These are phyloP conservation scores for Iguana delicatissima DNA, from an alignment of 2,797 vertebrate genomes.

Conservation along the genomic window DNA sequence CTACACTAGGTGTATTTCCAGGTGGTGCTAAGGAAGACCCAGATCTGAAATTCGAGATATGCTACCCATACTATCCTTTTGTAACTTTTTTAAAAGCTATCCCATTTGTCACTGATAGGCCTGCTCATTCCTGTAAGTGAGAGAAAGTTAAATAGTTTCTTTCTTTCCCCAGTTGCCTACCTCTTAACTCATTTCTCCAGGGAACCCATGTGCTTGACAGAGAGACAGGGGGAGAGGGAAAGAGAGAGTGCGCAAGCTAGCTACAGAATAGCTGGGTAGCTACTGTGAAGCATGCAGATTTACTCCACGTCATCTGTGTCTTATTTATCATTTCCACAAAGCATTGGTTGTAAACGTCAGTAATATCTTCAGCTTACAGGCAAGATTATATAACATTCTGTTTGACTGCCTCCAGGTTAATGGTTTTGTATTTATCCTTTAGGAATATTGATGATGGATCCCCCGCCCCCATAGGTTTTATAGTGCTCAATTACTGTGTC, in stretches of 20 bases:
- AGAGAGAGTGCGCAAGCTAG: background rate
- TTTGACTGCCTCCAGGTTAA: background rate
- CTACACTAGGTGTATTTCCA: too few species aligned
- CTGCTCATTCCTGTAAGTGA: too few species aligned
- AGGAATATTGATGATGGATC: background rate
- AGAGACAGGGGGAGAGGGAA: too few species aligned
- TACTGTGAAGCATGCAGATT: background rate
- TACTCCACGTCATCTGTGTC: background rate
- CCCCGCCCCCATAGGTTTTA: too few species aligned
- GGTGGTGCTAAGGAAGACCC: too few species aligned
- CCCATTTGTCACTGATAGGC: too few species aligned
- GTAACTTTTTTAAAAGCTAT: too few species aligned
- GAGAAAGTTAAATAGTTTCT: too few species aligned
- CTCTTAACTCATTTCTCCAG: background rate
- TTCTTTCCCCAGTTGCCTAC: background rate
- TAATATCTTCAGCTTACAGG: background rate
- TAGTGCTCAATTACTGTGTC: too few species aligned
- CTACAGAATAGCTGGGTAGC: background rate
- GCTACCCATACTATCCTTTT: too few species aligned
- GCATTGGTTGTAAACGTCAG: conserved; percentile 8
- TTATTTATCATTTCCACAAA: background rate
- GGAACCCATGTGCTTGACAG: background rate
- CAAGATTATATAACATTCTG: background rate
- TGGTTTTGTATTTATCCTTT: background rate
- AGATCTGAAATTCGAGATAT: too few species aligned